These are phyloP conservation scores for Caenorhabditis doughertyi DNA, from an alignment of 2,888 invertebrate species.

Conservation along the genomic window DNA sequence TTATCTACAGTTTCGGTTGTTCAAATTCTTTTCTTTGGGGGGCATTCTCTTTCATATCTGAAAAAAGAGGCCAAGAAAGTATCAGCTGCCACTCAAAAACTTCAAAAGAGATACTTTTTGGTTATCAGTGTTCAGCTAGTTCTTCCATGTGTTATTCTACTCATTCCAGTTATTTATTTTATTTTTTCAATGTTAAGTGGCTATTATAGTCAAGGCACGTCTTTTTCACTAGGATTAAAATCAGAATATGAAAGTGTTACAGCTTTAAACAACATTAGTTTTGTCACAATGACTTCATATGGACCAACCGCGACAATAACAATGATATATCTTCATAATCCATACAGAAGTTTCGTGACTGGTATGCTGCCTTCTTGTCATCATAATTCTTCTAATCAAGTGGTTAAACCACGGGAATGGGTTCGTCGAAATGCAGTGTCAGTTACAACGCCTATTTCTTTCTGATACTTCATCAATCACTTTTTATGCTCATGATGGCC, in stretches of 20 bases:
- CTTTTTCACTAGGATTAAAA: neutral
- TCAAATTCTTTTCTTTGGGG: conserved; percentile 41
- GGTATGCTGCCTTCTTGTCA: neutral
- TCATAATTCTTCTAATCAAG: neutral
- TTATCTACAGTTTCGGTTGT: neutral
- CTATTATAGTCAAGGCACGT: conserved; percentile 31
- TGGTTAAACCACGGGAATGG: conserved; percentile 26
- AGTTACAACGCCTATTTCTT: conserved; percentile 46
- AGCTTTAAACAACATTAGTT: conserved; percentile 34
- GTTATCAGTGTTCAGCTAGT: conserved; percentile 33
- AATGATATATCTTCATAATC: conserved; percentile 40
- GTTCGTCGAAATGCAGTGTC: conserved; percentile 43
- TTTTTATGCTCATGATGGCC: conserved; percentile 1
- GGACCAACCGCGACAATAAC: conserved; percentile 40
- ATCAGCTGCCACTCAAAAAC: conserved; percentile 10
- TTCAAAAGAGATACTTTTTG: conserved; percentile 34
- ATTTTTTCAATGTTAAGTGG: conserved; percentile 42
- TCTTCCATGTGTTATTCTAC: conserved; percentile 33
- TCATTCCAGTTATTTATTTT: conserved; percentile 41
- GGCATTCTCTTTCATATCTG: conserved; percentile 28
- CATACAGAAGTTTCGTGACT: conserved; percentile 33
- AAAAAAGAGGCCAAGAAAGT: conserved; percentile 14
- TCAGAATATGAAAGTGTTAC: neutral
- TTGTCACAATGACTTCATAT: conserved; percentile 28
- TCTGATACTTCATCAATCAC: conserved; percentile 41